Conservation (phyloP, 2,113 vertebrate species). For the Pseudopipra pipra region DNA sequence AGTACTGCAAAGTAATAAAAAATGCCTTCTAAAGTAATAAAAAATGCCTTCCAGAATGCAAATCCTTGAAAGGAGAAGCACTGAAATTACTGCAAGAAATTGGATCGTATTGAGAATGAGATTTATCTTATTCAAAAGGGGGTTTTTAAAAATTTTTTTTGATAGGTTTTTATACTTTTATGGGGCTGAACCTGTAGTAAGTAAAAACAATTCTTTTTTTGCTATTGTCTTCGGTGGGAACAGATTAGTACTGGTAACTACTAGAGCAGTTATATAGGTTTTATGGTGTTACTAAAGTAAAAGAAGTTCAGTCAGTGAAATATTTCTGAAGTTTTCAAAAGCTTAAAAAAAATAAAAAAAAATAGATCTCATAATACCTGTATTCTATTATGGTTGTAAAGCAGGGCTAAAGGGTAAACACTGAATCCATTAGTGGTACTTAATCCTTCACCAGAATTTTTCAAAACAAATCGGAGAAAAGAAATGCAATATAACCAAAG, state of each 20-base stretch:
- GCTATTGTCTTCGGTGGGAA: background rate
- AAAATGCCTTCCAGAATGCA: background rate
- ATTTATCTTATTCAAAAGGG: background rate
- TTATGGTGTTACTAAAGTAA: background rate
- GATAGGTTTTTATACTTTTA: background rate
- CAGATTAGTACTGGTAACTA: background rate
- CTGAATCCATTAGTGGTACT: background rate
- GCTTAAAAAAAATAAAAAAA: background rate
- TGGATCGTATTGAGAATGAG: background rate
- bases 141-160: background rate
- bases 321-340: background rate
- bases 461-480: background rate
- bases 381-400: background rate
- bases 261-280: background rate
- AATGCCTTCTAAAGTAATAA: background rate
- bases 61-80: background rate
- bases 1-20: background rate
- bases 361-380: rapidly evolving
- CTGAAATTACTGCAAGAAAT: background rate
- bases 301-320: background rate
- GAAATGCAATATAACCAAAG: background rate
- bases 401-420: background rate
- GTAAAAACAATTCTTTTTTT: background rate
- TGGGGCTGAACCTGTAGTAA: background rate
- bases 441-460: background rate